Evolutionary conservation across 2,113 vertebrate species (phyloP).

Genomic region (Zeus faber): DNA sequence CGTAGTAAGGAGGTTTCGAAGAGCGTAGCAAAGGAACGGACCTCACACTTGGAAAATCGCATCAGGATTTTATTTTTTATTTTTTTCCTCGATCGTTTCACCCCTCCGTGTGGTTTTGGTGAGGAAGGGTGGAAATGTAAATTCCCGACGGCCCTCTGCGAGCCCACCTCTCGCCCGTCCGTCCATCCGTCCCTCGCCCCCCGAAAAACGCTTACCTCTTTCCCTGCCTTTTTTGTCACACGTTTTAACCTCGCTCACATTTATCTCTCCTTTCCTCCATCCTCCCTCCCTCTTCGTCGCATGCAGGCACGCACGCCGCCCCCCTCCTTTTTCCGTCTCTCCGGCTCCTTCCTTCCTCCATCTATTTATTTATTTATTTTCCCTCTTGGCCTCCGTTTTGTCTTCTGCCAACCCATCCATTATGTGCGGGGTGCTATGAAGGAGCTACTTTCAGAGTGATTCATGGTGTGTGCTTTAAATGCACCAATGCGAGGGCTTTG

Average conservation of each 20-base stretch:
- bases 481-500: conserved; percentile 17
- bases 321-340: background rate
- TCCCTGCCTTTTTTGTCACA: conserved; percentile 5
- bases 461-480: conserved; percentile 29
- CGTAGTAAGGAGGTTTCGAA: no score
- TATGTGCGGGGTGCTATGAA: conserved; percentile 18
- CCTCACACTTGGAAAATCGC: no score
- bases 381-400: background rate
- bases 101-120: no score
- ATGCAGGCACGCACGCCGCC: no score
- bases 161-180: no score
- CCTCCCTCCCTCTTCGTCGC: no score
- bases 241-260: background rate
- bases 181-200: no score
- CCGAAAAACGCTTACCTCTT: conserved; percentile 31
- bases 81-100: no score
- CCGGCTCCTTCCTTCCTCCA: no score
- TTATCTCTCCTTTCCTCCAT: conserved; percentile 15
- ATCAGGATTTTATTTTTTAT: no score
- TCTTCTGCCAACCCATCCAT: conserved; percentile 22
- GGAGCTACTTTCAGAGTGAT: conserved; percentile 15
- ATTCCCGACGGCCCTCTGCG: no score
- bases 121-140: no score
- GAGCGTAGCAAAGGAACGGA: conserved; percentile 27
- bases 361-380: background rate